Evolutionary conservation across 2,888 invertebrate genomes (phyloP), one percentile per base, ranked within the genome.

Genomic region (Venusia cambrica): DNA sequence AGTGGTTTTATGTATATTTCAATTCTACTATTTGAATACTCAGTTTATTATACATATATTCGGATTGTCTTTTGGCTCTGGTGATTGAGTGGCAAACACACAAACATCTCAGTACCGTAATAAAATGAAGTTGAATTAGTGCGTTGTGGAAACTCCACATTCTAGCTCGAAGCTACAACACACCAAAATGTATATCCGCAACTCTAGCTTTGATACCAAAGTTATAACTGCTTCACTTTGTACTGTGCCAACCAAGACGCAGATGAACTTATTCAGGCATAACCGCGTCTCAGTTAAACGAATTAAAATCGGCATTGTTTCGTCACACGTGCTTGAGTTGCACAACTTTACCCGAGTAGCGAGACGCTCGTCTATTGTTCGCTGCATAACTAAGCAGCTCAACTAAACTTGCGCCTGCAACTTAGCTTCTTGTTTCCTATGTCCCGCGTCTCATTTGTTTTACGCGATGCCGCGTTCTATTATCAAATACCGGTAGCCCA

Each of bases 371-470:
- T 51, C 51, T 45, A 38, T 43, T 56, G 54, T 51, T 54, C 39
- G 42, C 49, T 57, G 70, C 70, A 72, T 73, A 70, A 66, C 72
- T 68, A 66, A 69, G 56, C 55, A 52, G 45, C 54, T 57, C 43
- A 34, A 55, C 56, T 56, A 57, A 70, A 68, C 67, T 70, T 65
- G 53, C 41, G 57, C 57, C 43, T 51, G 54, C 56, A 67, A 67
- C 62, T 69, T 62, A 57, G 57, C 60, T 60, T 61, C 62, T 59
- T 57, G 61, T 49, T 60, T 65, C 64, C 58, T 59, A 49, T 57
- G 58, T 58, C 51, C n/a, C 49, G 47, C 41, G 45, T 49, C 52
- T 64, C 66, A 62, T 71, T 69, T 69, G 62, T 64, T 58, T 54
- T 56, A 66, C 62, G 47, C 45, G 46, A 30, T 38, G 50, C 45